Evolutionary conservation across 2,113 vertebrate species (phyloP), one percentile per base, ranked within the genome.

Genomic region (Asarcornis scutulata): DNA sequence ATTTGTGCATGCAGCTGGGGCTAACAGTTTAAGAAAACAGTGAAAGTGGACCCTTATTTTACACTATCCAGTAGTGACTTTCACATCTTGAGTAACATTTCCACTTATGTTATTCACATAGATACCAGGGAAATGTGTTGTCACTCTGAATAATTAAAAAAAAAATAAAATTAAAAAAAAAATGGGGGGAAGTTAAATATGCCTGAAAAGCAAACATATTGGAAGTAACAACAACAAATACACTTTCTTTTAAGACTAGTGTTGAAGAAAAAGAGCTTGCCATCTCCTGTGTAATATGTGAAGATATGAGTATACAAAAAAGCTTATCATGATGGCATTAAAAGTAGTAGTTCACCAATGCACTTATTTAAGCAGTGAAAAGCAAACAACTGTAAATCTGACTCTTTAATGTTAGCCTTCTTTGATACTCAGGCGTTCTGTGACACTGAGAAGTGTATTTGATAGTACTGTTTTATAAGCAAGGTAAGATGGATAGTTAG

Each of bases 311-410:
- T 48, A 64, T 63, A 71, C 55, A 62, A 87, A 91, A n/a, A 53
- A 14, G 48, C 84, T 93, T 89, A 48, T 88, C 44, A 79, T 66
- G 82, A 63, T 64, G 26, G 16, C 60, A 55, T 85, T 91, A 34
- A 80, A 93, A 94, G 67, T 29, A 27, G 48, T 56, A 74, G 23
- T 60, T 68, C 36, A 53, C 80, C 23, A n/a, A 15, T 90, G 60
- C 55, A 71, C 46, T 96, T 96, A 89, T 60, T 96, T 74, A 88
- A 79, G 34, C 13, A 16, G 76, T 34, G 71, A 96, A 73, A 93
- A 87, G 29, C 64, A 91, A 89, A 75, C 64, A 75, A 86, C 84
- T 80, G 63, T 88, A 94, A 88, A 89, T 93, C 83, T 87, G 67
- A 88, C 91, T 20, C 6, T 89, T 91, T 90, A 50, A 34, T 94